Percentiles rank a stretch among this genome's conserved stretches.
Conservation (phyloP, 2,888 invertebrate genomes). For the Ichneumoninae sp. region DNA sequence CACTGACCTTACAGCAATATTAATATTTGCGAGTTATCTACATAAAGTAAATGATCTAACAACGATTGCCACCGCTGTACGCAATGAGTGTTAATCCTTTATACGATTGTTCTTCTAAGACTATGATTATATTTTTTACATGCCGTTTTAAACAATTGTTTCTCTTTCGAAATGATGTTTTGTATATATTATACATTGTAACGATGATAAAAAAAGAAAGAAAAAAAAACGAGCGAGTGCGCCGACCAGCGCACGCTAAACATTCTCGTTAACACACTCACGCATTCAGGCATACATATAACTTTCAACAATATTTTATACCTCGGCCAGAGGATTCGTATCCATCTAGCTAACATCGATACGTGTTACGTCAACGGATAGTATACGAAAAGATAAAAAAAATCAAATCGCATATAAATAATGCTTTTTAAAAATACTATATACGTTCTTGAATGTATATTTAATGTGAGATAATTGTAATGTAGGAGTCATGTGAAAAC, state of each 20-base stretch:
- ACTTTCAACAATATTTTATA: conserved; percentile 43
- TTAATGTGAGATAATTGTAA: conserved; percentile 48
- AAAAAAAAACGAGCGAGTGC: conserved; percentile 42
- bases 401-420: conserved; percentile 48
- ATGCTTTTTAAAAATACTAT: conserved; percentile 35
- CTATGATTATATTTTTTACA: conserved; percentile 71
- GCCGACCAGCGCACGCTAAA: conserved; percentile 47
- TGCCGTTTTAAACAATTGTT: conserved; percentile 61
- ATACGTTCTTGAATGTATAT: conserved; percentile 52
- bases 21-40: conserved; percentile 35
- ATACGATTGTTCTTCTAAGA: conserved; percentile 62
- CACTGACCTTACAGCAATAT: conserved; percentile 50
- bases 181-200: conserved; percentile 59
- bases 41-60: conserved; percentile 23
- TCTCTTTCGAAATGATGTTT: conserved; percentile 59
- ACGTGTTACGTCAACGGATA: neutral
- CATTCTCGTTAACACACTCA: conserved; percentile 29
- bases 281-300: conserved; percentile 38
- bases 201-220: conserved; percentile 22
- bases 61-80: conserved; percentile 60
- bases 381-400: conserved; percentile 4
- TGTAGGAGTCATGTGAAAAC: conserved; percentile 55
- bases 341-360: conserved; percentile 13
- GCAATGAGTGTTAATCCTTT: conserved; percentile 68
- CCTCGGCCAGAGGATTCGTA: conserved; percentile 23